Conservation (phyloP, 2,797 vertebrate genomes). For the Gallinago nigripennis region DNA sequence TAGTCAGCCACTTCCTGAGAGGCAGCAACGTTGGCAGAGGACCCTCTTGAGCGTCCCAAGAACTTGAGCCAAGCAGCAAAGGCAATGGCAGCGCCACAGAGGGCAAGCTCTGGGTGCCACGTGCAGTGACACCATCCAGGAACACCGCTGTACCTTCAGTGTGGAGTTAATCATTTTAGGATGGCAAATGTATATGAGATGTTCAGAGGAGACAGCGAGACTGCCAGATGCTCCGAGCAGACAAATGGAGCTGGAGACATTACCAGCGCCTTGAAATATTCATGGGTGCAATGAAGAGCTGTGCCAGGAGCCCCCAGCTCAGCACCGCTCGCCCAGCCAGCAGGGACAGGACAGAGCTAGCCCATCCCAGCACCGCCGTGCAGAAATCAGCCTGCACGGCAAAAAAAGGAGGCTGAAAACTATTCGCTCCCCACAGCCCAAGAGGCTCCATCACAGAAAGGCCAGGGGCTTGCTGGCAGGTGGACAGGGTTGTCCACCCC, state of each 20-base stretch:
- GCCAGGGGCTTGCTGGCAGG: neutral
- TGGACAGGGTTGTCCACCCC: neutral
- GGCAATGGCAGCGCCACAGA: accelerated
- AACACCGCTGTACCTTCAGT: neutral
- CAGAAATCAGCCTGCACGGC: neutral
- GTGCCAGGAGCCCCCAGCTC: neutral
- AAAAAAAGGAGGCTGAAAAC: neutral
- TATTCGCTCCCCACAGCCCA: neutral
- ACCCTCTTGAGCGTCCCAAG: neutral
- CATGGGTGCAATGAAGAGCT: no score
- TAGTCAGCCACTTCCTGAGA: neutral
- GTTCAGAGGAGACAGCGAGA: neutral
- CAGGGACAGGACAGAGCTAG: neutral
- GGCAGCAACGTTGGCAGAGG: neutral
- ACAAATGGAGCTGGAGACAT: neutral
- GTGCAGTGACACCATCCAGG: neutral
- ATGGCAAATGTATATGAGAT: neutral
- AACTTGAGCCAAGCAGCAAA: neutral
- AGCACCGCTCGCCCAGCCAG: neutral
- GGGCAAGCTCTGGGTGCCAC: accelerated
- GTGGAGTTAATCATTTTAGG: neutral
- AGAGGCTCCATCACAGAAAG: accelerated
- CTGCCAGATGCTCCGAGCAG: accelerated
- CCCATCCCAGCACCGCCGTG: neutral
- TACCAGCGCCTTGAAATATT: neutral